Percentiles rank a stretch among this genome's conserved stretches.
These are phyloP conservation scores for Baryphthengus martii DNA, from an alignment of 2,113 vertebrate species.

Conservation along the genomic window DNA sequence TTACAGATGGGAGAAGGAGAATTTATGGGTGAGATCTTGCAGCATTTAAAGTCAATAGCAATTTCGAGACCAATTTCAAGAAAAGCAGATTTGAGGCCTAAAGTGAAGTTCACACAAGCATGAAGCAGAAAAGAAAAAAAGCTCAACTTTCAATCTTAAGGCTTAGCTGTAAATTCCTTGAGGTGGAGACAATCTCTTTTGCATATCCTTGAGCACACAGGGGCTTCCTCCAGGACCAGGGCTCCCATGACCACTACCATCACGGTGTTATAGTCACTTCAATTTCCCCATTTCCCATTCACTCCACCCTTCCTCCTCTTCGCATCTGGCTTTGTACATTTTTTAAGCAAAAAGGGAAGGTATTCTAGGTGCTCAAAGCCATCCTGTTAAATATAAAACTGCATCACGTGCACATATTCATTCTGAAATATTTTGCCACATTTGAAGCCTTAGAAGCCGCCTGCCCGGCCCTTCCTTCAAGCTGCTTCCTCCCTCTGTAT, in stretches of 20 bases:
- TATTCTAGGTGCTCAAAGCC: neutral
- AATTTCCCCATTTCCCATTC: neutral
- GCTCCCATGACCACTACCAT: neutral
- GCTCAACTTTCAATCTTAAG: neutral
- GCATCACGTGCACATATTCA: neutral
- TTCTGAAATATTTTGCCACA: neutral
- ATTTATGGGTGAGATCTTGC: conserved; percentile 26
- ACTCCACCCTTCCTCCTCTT: neutral
- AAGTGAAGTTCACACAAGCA: neutral
- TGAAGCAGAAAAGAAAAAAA: neutral
- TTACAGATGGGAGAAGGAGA: conserved; percentile 32
- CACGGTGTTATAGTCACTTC: neutral
- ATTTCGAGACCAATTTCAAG: neutral
- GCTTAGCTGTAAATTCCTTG: neutral
- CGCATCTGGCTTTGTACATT: neutral
- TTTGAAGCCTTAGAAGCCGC: neutral
- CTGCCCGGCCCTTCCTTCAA: neutral
- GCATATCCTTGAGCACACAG: neutral
- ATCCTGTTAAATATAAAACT: neutral
- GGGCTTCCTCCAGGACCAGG: neutral
- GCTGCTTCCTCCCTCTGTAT: neutral
- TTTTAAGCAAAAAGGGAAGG: neutral
- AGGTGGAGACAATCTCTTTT: neutral
- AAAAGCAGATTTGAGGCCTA: conserved; percentile 8
- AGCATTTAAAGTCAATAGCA: conserved; percentile 6